Conservation (phyloP, 2,113 vertebrate genomes). For the Dolichallabes microphthalmus region DNA sequence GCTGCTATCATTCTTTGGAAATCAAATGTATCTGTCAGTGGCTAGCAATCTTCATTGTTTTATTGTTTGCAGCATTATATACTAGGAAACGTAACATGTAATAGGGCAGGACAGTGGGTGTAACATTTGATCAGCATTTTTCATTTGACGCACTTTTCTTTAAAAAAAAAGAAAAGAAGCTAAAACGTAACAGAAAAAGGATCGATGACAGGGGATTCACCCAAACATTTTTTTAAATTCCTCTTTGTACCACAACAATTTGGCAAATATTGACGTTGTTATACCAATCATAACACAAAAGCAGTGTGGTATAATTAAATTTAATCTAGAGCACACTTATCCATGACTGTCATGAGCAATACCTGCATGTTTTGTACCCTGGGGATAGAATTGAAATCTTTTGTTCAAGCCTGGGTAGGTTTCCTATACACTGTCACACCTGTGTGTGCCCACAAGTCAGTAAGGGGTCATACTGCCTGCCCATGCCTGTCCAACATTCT, state of each 20-base stretch:
- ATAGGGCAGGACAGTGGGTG: neutral
- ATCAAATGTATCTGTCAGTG: slow-evolving; percentile 14
- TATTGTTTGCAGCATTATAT: slow-evolving; percentile 35
- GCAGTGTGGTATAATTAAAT: slow-evolving; percentile 9
- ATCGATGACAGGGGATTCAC: neutral
- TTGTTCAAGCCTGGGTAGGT: slow-evolving; percentile 38
- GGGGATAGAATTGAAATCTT: slow-evolving; percentile 39
- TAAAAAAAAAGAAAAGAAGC: neutral
- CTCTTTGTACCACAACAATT: neutral
- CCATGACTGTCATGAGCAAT: slow-evolving; percentile 5
- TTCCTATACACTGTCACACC: slow-evolving; percentile 46
- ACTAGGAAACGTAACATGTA: neutral
- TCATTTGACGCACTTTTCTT: neutral
- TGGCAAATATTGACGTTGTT: neutral
- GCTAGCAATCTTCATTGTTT: slow-evolving; percentile 37
- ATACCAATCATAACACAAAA: neutral
- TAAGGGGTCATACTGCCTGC: slow-evolving; percentile 53
- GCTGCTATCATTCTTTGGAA: slow-evolving; percentile 21
- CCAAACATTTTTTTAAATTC: neutral
- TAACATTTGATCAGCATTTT: neutral
- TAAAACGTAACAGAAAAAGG: neutral
- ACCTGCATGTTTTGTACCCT: slow-evolving; percentile 38
- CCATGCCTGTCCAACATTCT: slow-evolving; percentile 55
- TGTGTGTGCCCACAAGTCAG: slow-evolving; percentile 55
- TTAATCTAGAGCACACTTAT: slow-evolving; percentile 10